A percentile compares a stretch with the other conserved stretches of the same genome.
Evolutionary conservation across 2,113 vertebrate species (phyloP).

Genomic region (Campylomormyrus numenius): DNA sequence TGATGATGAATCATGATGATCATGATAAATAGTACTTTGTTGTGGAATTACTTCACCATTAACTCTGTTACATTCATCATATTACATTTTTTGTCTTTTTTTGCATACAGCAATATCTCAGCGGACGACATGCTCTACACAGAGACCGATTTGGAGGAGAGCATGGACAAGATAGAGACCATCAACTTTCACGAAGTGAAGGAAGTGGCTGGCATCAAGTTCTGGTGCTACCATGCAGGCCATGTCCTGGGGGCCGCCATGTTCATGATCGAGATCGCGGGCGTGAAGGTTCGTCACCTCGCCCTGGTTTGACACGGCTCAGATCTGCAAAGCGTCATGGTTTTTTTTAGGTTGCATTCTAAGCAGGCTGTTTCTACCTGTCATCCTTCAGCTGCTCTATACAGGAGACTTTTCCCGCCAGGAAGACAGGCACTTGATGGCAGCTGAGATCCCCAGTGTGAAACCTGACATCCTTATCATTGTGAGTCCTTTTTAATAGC

Average conservation of each 20-base stretch:
- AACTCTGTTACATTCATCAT: not conserved
- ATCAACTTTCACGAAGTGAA: conserved; percentile 99
- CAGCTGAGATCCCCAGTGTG: conserved; percentile 94
- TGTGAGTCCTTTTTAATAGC: conserved; percentile 57
- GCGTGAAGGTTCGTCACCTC: conserved; percentile 76
- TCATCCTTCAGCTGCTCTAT: conserved; percentile 73
- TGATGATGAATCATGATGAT: not conserved
- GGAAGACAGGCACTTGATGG: conserved; percentile 95
- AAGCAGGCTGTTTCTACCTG: not conserved
- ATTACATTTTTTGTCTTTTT: conserved; percentile 11
- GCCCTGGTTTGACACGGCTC: no score
- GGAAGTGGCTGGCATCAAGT: conserved; percentile 95
- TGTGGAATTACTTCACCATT: not conserved
- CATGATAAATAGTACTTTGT: not conserved
- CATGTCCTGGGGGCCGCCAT: conserved; percentile 94
- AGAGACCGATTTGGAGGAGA: conserved; percentile 92
- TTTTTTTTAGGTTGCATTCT: no score
- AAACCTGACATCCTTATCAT: conserved; percentile 97
- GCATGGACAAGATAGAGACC: conserved; percentile 99
- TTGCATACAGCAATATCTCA: conserved; percentile 82
- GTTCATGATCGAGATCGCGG: conserved; percentile 99
- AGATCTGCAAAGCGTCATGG: not conserved
- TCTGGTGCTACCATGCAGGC: conserved; percentile 95
- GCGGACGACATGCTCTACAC: conserved; percentile 98
- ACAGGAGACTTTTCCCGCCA: conserved; percentile 97